These are phyloP conservation scores for Lasioglossum figueresi DNA, from an alignment of 2,888 invertebrate genomes.

Conservation along the genomic window DNA sequence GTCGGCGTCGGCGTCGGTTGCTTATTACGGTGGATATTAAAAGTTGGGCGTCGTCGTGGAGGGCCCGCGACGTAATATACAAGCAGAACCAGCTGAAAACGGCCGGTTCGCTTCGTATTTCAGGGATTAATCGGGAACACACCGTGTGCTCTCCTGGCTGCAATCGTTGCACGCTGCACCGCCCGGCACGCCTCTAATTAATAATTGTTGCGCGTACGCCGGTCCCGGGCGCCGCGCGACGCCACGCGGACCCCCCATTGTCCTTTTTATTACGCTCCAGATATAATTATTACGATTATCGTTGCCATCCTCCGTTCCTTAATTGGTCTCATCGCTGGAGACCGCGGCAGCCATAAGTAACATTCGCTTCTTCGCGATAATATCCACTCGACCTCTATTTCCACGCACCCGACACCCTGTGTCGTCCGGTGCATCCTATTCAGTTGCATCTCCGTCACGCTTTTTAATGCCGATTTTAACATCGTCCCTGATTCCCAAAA, in stretches of 20 bases:
- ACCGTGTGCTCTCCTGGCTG: slow-evolving; percentile 16
- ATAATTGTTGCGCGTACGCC: slow-evolving; percentile 12
- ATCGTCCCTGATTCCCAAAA: neutral
- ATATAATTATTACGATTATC: slow-evolving; percentile 43
- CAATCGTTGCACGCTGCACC: slow-evolving; percentile 26
- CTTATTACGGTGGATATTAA: slow-evolving; percentile 49
- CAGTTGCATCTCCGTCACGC: neutral
- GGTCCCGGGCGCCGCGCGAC: neutral
- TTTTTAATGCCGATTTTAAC: neutral
- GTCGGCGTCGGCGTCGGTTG: neutral
- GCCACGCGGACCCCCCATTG: neutral
- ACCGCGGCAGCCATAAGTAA: neutral
- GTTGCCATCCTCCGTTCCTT: slow-evolving; percentile 15
- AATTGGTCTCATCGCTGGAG: slow-evolving; percentile 29
- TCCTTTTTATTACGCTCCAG: slow-evolving; percentile 38
- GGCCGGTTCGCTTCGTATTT: slow-evolving; percentile 34
- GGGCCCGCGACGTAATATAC: neutral
- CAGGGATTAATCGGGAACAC: slow-evolving; percentile 44
- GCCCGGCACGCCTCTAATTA: slow-evolving; percentile 36
- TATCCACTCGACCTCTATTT: neutral
- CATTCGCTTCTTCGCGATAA: neutral
- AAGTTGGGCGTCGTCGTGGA: slow-evolving; percentile 13
- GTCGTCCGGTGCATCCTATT: neutral
- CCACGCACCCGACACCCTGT: neutral
- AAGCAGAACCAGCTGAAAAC: slow-evolving; percentile 22